Conservation (phyloP, 2,113 vertebrate species). For the Macaca nemestrina region DNA sequence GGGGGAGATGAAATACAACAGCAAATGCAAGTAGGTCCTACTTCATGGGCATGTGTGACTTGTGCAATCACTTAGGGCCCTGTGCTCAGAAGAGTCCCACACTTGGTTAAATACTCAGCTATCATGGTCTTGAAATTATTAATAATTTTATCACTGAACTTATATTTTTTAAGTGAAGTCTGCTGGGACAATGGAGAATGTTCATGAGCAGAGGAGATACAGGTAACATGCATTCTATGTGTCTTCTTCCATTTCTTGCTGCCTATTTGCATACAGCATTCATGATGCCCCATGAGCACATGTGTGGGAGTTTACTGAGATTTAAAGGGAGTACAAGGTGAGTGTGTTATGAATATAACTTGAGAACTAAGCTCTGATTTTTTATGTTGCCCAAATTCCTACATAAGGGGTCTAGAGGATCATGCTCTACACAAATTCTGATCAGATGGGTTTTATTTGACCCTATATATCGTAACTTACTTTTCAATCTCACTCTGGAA, state of each 20-base stretch:
- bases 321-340: background rate
- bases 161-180: background rate
- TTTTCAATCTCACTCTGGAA: too few species aligned
- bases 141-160: constrained; percentile 20
- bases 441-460: too few species aligned
- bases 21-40: background rate
- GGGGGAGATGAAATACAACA: background rate
- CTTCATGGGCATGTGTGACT: background rate
- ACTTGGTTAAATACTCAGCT: background rate
- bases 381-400: too few species aligned
- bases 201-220: background rate
- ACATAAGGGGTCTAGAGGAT: too few species aligned
- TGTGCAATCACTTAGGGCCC: background rate
- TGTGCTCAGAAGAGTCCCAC: background rate
- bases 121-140: background rate
- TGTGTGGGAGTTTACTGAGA: background rate
- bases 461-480: too few species aligned
- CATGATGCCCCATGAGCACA: background rate
- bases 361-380: too few species aligned
- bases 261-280: background rate
- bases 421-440: too few species aligned
- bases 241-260: background rate
- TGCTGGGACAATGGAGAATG: background rate
- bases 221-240: background rate
- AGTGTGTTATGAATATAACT: background rate